phyloP scores from a whole-genome alignment of 1,140 invertebrate genomes.

The Phocides pigmalion region DNA sequence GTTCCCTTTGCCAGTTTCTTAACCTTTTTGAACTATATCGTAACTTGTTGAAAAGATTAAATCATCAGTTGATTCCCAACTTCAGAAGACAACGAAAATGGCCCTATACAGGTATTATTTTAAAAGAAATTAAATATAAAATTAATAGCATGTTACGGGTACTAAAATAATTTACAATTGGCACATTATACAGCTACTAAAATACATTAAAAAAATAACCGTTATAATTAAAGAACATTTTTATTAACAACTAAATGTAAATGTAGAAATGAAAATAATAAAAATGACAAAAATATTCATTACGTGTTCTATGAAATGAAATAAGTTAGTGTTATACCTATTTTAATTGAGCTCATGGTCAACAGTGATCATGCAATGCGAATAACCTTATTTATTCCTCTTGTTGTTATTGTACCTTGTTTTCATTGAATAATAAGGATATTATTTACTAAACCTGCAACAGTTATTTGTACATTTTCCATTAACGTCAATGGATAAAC shows the following conservation, averaged over 20 bases:
- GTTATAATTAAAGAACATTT: too few relatives aligned
- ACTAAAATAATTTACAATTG: background rate
- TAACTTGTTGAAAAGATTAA: slow-evolving; percentile 36
- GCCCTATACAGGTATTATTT: slow-evolving; percentile 65
- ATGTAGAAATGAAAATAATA: too few relatives aligned
- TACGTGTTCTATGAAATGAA: background rate
- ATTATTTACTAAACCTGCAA: background rate
- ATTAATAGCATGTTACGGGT: slow-evolving; percentile 15
- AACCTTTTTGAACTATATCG: slow-evolving; percentile 50
- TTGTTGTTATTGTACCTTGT: slow-evolving; percentile 16
- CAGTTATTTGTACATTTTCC: background rate
- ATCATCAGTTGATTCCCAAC: slow-evolving; percentile 35
- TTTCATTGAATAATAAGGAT: slow-evolving; percentile 20
- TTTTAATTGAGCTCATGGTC: slow-evolving; percentile 29
- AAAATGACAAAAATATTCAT: background rate
- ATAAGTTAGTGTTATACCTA: slow-evolving; percentile 7
- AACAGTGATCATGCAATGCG: background rate
- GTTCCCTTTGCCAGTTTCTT: slow-evolving; percentile 56
- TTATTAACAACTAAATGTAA: too few relatives aligned
- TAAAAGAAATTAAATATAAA: slow-evolving; percentile 13
- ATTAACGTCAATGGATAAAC: background rate
- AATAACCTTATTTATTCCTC: background rate
- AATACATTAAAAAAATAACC: too few relatives aligned
- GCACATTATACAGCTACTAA: too few relatives aligned
- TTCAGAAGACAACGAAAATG: slow-evolving; percentile 52